phyloP scores from a whole-genome alignment of 64 coral and sea anemone genomes.

The Stylophora pistillata region DNA sequence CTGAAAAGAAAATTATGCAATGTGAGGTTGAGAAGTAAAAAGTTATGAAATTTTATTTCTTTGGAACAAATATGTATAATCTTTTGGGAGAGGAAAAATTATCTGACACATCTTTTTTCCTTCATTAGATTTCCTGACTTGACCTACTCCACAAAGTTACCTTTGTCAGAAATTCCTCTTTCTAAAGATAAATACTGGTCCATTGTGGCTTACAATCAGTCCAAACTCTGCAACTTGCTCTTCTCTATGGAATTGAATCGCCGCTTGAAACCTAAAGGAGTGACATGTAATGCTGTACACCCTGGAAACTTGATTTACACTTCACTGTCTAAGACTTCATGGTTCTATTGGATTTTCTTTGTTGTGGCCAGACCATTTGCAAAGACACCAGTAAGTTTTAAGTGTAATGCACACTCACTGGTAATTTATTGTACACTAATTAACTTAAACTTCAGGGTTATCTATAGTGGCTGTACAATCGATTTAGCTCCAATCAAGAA shows the following conservation, averaged over 20 bases:
- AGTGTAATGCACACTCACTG: too few species aligned
- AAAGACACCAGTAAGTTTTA: constrained; percentile 78
- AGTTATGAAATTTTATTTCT: too few species aligned
- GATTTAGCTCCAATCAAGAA: too few species aligned
- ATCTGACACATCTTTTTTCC: neutral
- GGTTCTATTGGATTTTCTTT: constrained; percentile 90
- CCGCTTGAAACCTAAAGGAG: constrained; percentile 68
- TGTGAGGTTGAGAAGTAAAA: too few species aligned
- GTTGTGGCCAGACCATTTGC: constrained; percentile 79
- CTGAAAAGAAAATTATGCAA: too few species aligned
- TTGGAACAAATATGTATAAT: too few species aligned
- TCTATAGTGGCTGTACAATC: too few species aligned
- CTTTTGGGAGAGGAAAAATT: too few species aligned
- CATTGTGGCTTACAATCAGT: constrained; percentile 96
- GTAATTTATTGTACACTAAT: too few species aligned
- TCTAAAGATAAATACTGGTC: constrained; percentile 81
- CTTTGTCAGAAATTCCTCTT: constrained; percentile 66
- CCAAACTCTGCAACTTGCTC: constrained; percentile 89
- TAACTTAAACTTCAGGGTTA: too few species aligned
- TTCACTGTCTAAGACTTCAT: constrained; percentile 68
- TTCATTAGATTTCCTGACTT: constrained; percentile 80
- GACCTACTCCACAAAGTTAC: constrained; percentile 74
- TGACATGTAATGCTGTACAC: constrained; percentile 89
- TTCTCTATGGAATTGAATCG: constrained; percentile 96
- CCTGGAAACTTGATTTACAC: constrained; percentile 95